Evolutionary conservation across 2,113 vertebrate species (phyloP).

Genomic region (Pedionomus torquatus): DNA sequence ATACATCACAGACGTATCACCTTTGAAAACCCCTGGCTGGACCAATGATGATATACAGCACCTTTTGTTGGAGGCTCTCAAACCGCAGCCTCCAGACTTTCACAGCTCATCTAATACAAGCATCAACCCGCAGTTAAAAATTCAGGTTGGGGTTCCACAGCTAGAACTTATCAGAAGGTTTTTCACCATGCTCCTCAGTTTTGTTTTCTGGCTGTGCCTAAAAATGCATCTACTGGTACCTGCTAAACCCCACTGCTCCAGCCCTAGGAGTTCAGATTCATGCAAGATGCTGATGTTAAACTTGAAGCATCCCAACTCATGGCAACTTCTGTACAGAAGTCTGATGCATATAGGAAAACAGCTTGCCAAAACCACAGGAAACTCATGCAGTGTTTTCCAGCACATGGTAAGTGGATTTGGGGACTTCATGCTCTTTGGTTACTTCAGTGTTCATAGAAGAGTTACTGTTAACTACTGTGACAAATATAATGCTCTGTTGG

Average conservation of each 20-base stretch:
- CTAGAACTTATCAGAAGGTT: neutral
- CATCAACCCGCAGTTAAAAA: neutral
- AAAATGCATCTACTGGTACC: neutral
- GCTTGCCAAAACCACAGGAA: neutral
- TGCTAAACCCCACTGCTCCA: neutral
- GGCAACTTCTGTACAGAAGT: neutral
- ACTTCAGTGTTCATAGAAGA: neutral
- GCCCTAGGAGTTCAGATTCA: neutral
- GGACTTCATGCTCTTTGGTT: neutral
- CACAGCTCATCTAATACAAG: neutral
- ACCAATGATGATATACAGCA: rapidly evolving
- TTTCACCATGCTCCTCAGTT: neutral
- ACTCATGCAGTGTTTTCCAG: neutral
- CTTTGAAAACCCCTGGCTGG: neutral
- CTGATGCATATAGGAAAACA: neutral
- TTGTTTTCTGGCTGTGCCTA: neutral
- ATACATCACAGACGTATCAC: neutral
- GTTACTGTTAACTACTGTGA: neutral
- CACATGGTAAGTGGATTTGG: neutral
- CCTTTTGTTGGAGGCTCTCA: neutral
- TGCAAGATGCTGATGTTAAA: neutral
- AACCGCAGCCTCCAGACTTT: neutral
- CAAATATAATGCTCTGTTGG: conserved; percentile 56
- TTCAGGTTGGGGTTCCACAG: neutral
- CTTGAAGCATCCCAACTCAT: neutral